Conservation (phyloP, 2,797 vertebrate genomes). For the Salarias fasciatus region DNA sequence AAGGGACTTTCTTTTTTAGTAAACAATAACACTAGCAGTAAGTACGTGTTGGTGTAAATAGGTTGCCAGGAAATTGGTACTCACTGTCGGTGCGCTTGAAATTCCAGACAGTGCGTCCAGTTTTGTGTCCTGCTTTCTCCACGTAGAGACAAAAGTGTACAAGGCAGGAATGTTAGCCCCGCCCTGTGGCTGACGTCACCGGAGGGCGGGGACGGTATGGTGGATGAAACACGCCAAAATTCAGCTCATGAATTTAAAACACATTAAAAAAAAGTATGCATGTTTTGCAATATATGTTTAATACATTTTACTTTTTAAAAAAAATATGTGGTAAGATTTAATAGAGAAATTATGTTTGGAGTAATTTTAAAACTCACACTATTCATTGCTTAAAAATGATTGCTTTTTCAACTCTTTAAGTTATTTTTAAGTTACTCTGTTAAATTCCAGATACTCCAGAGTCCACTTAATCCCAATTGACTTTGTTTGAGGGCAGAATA, state of each 20-base stretch:
- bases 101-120: slow-evolving; percentile 74
- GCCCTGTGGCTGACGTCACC: slow-evolving; percentile 65
- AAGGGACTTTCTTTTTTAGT: background rate
- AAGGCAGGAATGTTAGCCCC: slow-evolving; percentile 60
- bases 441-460: too few species aligned
- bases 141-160: slow-evolving; percentile 75
- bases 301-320: too few species aligned
- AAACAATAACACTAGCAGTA: slow-evolving; percentile 1
- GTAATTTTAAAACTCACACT: too few species aligned
- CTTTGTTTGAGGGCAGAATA: too few species aligned
- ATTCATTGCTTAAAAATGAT: too few species aligned
- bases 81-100: slow-evolving; percentile 73
- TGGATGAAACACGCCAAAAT: background rate
- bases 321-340: too few species aligned
- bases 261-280: too few species aligned
- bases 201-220: background rate
- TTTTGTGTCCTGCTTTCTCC: slow-evolving; percentile 68
- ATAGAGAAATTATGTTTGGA: too few species aligned
- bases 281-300: too few species aligned
- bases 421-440: too few species aligned
- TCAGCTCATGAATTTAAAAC: background rate
- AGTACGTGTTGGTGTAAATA: slow-evolving; percentile 11
- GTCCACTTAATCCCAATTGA: too few species aligned
- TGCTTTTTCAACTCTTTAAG: too few species aligned
- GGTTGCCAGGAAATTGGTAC: slow-evolving; percentile 66